phyloP scores from a whole-genome alignment of 2,797 vertebrate genomes.

The Neostethus bicornis region DNA sequence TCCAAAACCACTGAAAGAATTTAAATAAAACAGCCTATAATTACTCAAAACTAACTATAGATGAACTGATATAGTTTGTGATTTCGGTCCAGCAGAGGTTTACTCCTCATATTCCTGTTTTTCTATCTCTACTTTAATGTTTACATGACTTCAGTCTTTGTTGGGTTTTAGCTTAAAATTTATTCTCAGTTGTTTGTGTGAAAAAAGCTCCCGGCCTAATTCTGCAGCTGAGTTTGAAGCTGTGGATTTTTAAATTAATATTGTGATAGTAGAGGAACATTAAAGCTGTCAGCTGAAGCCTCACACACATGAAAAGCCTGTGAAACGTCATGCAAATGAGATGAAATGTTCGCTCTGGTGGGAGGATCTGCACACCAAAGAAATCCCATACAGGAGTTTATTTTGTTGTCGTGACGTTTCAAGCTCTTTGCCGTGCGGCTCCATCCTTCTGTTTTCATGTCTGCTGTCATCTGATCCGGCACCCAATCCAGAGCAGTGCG shows the following conservation, averaged over 20 bases:
- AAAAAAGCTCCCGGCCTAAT: no score
- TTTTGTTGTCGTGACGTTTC: not conserved
- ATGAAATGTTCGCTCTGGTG: conserved; percentile 40
- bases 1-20: no score
- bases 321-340: conserved; percentile 11
- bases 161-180: not conserved
- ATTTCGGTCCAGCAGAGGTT: no score
- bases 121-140: no score
- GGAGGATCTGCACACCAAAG: conserved; percentile 18
- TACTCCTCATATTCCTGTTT: no score
- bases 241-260: not conserved
- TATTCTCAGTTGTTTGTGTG: not conserved
- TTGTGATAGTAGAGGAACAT: not conserved
- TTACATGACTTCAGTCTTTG: not conserved
- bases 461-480: not conserved
- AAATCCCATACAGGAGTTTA: not conserved
- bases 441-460: conserved; percentile 1
- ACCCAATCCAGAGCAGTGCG: not conserved
- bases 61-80: no score
- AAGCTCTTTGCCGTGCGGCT: not conserved
- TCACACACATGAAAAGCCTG: conserved; percentile 25
- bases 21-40: no score
- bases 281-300: conserved; percentile 2
- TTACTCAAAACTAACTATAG: no score
- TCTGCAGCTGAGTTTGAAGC: no score